Percentiles rank a stretch among this genome's conserved stretches.
Evolutionary conservation across 2,113 vertebrate genomes (phyloP).

Genomic region (Periophthalmodon schlosseri): DNA sequence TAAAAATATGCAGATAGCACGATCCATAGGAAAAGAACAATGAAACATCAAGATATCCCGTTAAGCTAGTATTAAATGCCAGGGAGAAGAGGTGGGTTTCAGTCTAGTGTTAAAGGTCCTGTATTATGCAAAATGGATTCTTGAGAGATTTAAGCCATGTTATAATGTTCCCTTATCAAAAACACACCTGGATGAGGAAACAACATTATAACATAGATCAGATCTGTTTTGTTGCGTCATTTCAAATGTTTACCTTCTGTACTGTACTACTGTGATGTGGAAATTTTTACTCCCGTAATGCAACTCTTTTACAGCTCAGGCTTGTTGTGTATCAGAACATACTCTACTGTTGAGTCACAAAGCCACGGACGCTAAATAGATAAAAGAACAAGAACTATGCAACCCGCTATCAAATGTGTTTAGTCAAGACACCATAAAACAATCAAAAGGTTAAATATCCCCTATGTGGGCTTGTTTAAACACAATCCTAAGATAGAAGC

Average conservation of each 20-base stretch:
- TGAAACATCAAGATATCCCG: too few relatives aligned
- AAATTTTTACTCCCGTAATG: background rate
- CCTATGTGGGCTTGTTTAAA: slow-evolving; percentile 52
- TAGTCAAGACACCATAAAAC: slow-evolving; percentile 55
- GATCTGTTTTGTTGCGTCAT: background rate
- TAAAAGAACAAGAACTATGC: slow-evolving; percentile 46
- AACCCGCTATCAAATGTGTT: slow-evolving; percentile 57
- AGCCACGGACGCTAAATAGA: background rate
- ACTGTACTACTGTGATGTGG: slow-evolving; percentile 9
- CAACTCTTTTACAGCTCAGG: slow-evolving; percentile 15
- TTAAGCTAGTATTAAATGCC: too few relatives aligned
- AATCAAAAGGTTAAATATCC: slow-evolving; percentile 63
- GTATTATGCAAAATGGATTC: too few relatives aligned
- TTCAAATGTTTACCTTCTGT: slow-evolving; percentile 1
- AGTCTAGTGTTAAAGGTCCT: too few relatives aligned
- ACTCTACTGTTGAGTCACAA: slow-evolving; percentile 27
- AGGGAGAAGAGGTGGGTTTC: too few relatives aligned
- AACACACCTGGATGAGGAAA: too few relatives aligned
- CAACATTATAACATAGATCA: too few relatives aligned
- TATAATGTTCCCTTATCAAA: too few relatives aligned
- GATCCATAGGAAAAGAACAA: too few relatives aligned
- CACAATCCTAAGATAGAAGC: slow-evolving; percentile 43
- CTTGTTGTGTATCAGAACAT: slow-evolving; percentile 11
- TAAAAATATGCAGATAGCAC: too few relatives aligned
- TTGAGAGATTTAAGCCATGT: too few relatives aligned